Evolutionary conservation across 2,888 invertebrate species (phyloP).

Genomic region (Drosophila dives): DNA sequence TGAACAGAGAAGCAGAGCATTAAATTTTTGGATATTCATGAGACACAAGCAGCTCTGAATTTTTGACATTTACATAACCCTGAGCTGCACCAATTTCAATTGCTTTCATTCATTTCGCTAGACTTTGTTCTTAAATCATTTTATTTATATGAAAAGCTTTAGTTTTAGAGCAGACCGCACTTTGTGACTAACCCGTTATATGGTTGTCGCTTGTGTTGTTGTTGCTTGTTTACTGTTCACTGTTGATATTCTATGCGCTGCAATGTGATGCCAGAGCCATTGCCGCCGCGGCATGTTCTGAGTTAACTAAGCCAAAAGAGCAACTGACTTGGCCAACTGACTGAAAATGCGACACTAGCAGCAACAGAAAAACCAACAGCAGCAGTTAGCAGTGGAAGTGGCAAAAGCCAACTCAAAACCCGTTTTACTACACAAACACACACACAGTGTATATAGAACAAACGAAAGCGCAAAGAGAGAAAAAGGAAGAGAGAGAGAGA

Average conservation of each 20-base stretch:
- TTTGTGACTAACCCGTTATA: constrained; percentile 69
- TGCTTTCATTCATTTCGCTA: constrained; percentile 1
- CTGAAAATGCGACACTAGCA: constrained; percentile 64
- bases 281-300: constrained; percentile 74
- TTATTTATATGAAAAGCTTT: background rate
- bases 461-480: constrained; percentile 5
- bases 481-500: constrained; percentile 1
- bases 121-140: background rate
- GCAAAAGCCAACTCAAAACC: constrained; percentile 75
- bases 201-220: constrained; percentile 24
- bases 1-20: constrained; percentile 12
- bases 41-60: constrained; percentile 49
- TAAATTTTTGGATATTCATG: constrained; percentile 64
- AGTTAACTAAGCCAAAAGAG: constrained; percentile 79
- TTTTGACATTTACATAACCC: constrained; percentile 73
- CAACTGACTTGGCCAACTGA: constrained; percentile 80
- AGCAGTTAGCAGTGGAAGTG: constrained; percentile 36
- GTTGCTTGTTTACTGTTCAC: constrained; percentile 12
- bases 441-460: constrained; percentile 7
- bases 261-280: constrained; percentile 54
- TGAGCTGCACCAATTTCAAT: constrained; percentile 46
- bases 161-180: constrained; percentile 6
- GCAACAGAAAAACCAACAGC: constrained; percentile 33
- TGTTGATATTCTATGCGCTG: constrained; percentile 47
- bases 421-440: constrained; percentile 67